These are phyloP conservation scores for Linnaemya vulpina DNA, from an alignment of 2,888 invertebrate genomes.

Conservation along the genomic window DNA sequence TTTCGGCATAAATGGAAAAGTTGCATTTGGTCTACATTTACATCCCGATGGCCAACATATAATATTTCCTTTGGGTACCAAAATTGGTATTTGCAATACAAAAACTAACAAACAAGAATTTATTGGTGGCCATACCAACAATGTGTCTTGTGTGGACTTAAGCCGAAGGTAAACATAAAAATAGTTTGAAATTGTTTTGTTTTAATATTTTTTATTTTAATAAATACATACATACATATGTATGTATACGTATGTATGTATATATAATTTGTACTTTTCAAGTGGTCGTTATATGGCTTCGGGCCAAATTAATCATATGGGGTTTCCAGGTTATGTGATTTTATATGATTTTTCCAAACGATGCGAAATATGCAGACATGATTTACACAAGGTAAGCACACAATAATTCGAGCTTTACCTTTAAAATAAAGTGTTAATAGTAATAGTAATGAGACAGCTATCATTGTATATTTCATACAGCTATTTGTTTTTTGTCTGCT, in stretches of 20 bases:
- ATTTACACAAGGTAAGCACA: constrained; percentile 89
- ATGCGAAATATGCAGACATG: constrained; percentile 87
- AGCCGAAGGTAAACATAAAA: constrained; percentile 84
- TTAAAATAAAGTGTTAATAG: no score
- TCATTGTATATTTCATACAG: not conserved
- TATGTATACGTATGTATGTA: not conserved
- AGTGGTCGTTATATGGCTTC: constrained; percentile 92
- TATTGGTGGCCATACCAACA: constrained; percentile 91
- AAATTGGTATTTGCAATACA: constrained; percentile 88
- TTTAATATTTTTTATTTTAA: no score
- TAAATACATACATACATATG: not conserved
- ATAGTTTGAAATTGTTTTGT: not conserved
- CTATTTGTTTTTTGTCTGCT: constrained; percentile 12
- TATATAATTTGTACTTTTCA: not conserved
- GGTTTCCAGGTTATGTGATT: constrained; percentile 93
- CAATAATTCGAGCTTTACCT: no score
- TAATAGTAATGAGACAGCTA: no score
- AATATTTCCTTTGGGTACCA: constrained; percentile 91
- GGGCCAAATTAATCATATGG: constrained; percentile 95
- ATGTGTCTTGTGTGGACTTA: constrained; percentile 89
- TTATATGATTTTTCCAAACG: constrained; percentile 92
- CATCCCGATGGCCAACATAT: constrained; percentile 89
- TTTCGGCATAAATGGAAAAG: constrained; percentile 90
- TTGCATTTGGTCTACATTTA: constrained; percentile 86
- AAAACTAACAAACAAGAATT: constrained; percentile 89